Percentiles rank a stretch among this genome's conserved stretches.
phyloP scores from a whole-genome alignment of 2,888 invertebrate species.

The Spilarctia lutea region DNA sequence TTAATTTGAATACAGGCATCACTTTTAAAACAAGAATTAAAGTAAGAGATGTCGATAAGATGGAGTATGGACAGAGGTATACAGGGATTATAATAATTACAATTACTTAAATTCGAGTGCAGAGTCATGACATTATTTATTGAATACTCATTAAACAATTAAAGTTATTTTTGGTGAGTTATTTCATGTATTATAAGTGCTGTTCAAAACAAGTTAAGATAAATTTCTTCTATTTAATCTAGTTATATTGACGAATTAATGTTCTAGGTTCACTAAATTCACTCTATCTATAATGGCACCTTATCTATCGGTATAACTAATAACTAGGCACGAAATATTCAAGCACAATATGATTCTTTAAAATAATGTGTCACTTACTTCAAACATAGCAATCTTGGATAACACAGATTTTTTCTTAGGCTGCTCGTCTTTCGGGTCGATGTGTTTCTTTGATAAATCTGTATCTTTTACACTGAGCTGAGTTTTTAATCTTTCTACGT shows the following conservation, averaged over 20 bases:
- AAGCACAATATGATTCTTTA: not conserved
- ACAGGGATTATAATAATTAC: not conserved
- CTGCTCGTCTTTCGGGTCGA: slow-evolving; percentile 51
- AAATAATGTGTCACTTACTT: slow-evolving; percentile 60
- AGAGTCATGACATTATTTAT: not conserved
- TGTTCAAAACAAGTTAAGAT: too few relatives aligned
- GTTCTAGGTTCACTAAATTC: not conserved
- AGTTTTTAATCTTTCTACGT: slow-evolving; percentile 65
- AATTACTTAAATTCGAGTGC: not conserved
- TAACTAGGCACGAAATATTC: not conserved
- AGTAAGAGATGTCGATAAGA: too few relatives aligned
- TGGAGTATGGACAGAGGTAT: too few relatives aligned
- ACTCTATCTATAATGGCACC: not conserved
- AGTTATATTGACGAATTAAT: too few relatives aligned
- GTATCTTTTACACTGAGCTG: slow-evolving; percentile 45
- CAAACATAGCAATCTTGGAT: slow-evolving; percentile 78
- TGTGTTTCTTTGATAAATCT: slow-evolving; percentile 41
- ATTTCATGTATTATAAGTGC: not conserved
- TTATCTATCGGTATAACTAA: not conserved
- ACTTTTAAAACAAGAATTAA: too few relatives aligned
- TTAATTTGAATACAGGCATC: too few relatives aligned
- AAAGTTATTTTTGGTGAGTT: not conserved
- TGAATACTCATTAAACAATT: not conserved
- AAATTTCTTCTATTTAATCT: too few relatives aligned
- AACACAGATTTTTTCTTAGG: slow-evolving; percentile 67